phyloP scores from a whole-genome alignment of 2,888 invertebrate species.

The Sphaerophoria rueppellii region DNA sequence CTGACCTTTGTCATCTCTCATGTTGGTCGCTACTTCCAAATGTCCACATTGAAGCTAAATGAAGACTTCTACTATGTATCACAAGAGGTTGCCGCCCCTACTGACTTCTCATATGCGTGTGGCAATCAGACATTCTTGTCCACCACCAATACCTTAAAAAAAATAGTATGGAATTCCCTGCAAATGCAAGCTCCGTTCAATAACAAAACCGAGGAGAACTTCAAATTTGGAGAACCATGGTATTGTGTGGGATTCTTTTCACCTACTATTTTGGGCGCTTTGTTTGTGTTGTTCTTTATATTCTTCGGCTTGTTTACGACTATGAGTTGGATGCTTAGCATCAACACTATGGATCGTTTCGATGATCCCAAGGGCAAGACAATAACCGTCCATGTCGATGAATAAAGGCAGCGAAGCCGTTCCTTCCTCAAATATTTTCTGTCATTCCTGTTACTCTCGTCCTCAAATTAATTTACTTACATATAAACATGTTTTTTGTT shows the following conservation, averaged over 20 bases:
- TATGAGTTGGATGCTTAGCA: slow-evolving; percentile 94
- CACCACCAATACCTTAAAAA: slow-evolving; percentile 8
- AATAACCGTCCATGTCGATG: slow-evolving; percentile 89
- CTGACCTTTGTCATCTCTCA: slow-evolving; percentile 77
- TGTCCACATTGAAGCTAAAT: slow-evolving; percentile 76
- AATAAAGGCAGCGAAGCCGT: slow-evolving; percentile 82
- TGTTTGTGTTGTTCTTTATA: slow-evolving; percentile 91
- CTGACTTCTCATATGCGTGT: slow-evolving; percentile 79
- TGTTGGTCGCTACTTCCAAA: slow-evolving; percentile 77
- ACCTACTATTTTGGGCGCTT: slow-evolving; percentile 94
- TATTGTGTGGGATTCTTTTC: slow-evolving; percentile 97
- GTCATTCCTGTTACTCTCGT: slow-evolving; percentile 64
- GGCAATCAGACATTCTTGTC: slow-evolving; percentile 77
- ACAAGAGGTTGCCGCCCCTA: slow-evolving; percentile 76
- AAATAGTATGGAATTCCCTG: slow-evolving; percentile 76
- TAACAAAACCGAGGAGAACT: slow-evolving; percentile 29
- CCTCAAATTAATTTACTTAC: slow-evolving; percentile 35
- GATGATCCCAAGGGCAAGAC: slow-evolving; percentile 99
- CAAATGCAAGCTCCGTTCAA: slow-evolving; percentile 80
- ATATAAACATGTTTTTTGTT: slow-evolving; percentile 14
- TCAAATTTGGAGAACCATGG: slow-evolving; percentile 87
- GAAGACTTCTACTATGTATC: slow-evolving; percentile 68
- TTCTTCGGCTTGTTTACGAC: slow-evolving; percentile 92
- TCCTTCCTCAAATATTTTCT: slow-evolving; percentile 37
- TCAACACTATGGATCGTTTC: slow-evolving; percentile 98